Conservation (phyloP, 1,140 invertebrate species). For the Eurytemora carolleeae region DNA sequence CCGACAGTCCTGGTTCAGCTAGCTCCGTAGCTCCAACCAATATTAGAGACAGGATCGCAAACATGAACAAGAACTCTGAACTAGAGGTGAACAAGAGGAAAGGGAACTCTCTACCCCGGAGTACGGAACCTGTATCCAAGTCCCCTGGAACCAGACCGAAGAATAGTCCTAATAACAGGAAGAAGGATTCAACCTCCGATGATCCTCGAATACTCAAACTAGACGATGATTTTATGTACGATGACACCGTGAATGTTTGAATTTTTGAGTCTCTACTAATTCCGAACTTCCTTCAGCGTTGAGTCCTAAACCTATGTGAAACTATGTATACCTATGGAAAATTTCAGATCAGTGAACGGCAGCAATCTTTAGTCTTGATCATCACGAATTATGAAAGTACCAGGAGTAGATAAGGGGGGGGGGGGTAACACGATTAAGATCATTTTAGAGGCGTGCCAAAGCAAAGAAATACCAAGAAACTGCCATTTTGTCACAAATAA, state of each 20-base stretch:
- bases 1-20: background rate
- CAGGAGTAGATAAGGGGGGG: too few species aligned
- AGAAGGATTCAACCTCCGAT: slow-evolving; percentile 11
- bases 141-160: background rate
- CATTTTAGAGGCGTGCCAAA: too few species aligned
- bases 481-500: too few species aligned
- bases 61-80: slow-evolving; percentile 7
- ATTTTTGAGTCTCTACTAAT: too few species aligned
- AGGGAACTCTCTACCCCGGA: background rate
- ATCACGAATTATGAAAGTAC: too few species aligned
- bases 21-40: background rate
- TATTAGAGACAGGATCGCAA: slow-evolving; percentile 10
- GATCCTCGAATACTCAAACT: slow-evolving; percentile 14
- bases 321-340: too few species aligned
- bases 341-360: too few species aligned
- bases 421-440: too few species aligned
- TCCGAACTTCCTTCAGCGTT: too few species aligned
- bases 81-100: background rate
- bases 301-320: too few species aligned
- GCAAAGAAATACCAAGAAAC: too few species aligned
- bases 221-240: slow-evolving; percentile 12
- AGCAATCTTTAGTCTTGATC: too few species aligned
- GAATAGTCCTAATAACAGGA: background rate
- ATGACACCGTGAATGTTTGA: slow-evolving; percentile 9
- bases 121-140: background rate